Evolutionary conservation across 2,888 invertebrate genomes (phyloP).

Genomic region (Brachypalpus laphriformis): DNA sequence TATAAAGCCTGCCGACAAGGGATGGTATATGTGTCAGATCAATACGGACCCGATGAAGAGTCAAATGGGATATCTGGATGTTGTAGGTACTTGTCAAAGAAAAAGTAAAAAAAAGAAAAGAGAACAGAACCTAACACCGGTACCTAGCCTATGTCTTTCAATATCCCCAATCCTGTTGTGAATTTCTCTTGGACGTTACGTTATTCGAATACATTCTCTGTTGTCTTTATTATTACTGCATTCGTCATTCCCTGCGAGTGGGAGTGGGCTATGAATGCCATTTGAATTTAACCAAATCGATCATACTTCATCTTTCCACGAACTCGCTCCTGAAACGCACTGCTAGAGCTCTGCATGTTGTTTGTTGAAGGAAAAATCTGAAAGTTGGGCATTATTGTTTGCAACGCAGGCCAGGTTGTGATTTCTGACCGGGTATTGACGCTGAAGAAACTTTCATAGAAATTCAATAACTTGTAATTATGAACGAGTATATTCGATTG

Average conservation of each 20-base stretch:
- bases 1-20: slow-evolving; percentile 90
- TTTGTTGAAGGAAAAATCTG: background rate
- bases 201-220: background rate
- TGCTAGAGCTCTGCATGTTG: background rate
- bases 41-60: slow-evolving; percentile 84
- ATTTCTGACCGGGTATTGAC: background rate
- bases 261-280: background rate
- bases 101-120: slow-evolving; percentile 24
- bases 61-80: slow-evolving; percentile 93
- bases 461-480: slow-evolving; percentile 15
- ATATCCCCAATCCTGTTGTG: background rate
- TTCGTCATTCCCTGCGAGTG: background rate
- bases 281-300: background rate
- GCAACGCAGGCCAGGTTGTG: background rate
- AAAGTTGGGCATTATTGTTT: slow-evolving; percentile 24
- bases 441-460: background rate
- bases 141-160: background rate
- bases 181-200: background rate
- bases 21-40: slow-evolving; percentile 86
- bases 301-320: background rate
- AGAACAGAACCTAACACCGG: background rate
- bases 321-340: background rate
- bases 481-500: slow-evolving; percentile 3
- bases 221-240: background rate
- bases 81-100: slow-evolving; percentile 87